These are phyloP conservation scores for Dexiosoma caninum DNA, from an alignment of 2,888 invertebrate species.

Conservation along the genomic window DNA sequence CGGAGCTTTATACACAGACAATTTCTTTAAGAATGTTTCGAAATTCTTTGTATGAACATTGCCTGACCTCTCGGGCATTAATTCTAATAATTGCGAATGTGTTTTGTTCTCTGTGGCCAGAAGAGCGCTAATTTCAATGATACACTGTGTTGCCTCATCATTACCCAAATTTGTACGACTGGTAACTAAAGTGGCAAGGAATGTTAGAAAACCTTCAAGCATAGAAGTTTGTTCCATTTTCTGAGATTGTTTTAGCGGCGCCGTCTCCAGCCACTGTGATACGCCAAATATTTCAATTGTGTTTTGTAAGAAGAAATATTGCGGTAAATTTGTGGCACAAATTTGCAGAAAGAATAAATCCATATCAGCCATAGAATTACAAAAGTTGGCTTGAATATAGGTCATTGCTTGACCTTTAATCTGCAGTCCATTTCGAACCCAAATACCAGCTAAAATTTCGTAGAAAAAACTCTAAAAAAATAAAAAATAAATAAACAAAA, in stretches of 20 bases:
- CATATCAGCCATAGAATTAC: constrained; percentile 98
- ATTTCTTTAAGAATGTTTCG: constrained; percentile 89
- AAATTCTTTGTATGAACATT: constrained; percentile 93
- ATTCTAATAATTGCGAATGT: constrained; percentile 95
- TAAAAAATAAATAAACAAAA: background rate
- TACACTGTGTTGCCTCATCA: constrained; percentile 83
- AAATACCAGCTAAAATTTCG: constrained; percentile 95
- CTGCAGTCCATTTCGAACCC: constrained; percentile 98
- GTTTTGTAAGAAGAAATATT: constrained; percentile 90
- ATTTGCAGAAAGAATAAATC: constrained; percentile 97
- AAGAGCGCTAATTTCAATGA: constrained; percentile 94
- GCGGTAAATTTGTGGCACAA: constrained; percentile 91
- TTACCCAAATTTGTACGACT: constrained; percentile 89
- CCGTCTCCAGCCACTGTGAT: constrained; percentile 89
- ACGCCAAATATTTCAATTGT: constrained; percentile 95
- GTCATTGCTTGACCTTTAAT: constrained; percentile 99
- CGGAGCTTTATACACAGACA: constrained; percentile 92
- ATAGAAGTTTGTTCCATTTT: constrained; percentile 93
- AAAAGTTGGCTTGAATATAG: constrained; percentile 98
- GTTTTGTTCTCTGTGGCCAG: constrained; percentile 96
- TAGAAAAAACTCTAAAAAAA: constrained; percentile 91
- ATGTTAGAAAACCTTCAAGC: constrained; percentile 95
- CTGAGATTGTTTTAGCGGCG: constrained; percentile 83
- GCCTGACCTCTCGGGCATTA: constrained; percentile 97
- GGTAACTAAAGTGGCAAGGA: constrained; percentile 91